A percentile compares a stretch with the other conserved stretches of the same genome.
phyloP scores from a whole-genome alignment of 2,113 vertebrate genomes.

The Cyphomyrus plagiostoma region DNA sequence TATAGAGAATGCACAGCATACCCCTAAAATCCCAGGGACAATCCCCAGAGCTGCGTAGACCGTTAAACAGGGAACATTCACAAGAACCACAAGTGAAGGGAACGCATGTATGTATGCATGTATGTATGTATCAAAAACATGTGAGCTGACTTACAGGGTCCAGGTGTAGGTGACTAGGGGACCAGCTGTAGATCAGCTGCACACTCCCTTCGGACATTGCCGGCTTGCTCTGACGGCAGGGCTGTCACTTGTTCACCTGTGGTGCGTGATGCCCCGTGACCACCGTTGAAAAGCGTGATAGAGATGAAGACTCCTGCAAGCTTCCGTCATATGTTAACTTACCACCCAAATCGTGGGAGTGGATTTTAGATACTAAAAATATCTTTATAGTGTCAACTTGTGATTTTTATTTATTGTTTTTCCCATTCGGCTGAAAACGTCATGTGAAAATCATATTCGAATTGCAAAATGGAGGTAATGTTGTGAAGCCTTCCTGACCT shows the following conservation, averaged over 20 bases:
- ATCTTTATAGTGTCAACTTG: neutral
- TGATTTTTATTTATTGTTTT: neutral
- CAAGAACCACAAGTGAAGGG: constrained; percentile 1
- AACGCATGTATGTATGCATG: neutral
- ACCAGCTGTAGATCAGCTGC: neutral
- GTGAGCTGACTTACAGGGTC: neutral
- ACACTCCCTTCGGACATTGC: neutral
- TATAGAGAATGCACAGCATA: neutral
- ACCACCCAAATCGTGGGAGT: neutral
- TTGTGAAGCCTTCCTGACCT: neutral
- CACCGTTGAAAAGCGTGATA: neutral
- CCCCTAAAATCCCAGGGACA: neutral
- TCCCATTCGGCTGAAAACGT: neutral
- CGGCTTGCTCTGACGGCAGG: neutral
- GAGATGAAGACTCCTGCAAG: neutral
- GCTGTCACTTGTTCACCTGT: neutral
- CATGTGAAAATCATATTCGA: neutral
- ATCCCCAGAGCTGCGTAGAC: neutral
- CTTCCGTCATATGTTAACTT: neutral
- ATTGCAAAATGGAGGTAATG: neutral
- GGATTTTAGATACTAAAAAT: neutral
- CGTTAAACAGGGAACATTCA: neutral
- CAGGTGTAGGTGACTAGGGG: neutral
- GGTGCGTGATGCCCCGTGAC: neutral
- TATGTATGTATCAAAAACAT: constrained; percentile 3